Conservation (phyloP, 2,113 vertebrate genomes). For the Vidua macroura region DNA sequence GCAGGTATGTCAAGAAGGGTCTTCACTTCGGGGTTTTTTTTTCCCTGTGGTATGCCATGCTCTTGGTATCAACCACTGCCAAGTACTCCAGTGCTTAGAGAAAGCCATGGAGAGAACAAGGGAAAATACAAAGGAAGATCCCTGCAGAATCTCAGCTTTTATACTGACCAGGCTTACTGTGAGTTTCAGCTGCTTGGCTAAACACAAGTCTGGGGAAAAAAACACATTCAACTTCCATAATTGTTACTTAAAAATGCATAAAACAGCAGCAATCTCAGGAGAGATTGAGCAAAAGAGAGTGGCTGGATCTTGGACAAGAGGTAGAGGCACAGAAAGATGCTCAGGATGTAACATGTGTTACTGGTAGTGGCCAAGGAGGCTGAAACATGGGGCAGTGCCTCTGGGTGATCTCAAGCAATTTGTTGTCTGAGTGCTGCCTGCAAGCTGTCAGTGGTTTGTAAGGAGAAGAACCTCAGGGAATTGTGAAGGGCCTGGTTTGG, state of each 20-base stretch:
- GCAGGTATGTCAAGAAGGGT: conserved; percentile 41
- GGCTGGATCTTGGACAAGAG: not conserved
- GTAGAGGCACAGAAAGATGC: not conserved
- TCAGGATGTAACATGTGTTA: not conserved
- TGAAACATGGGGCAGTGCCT: rapidly evolving
- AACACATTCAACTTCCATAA: not conserved
- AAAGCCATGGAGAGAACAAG: not conserved
- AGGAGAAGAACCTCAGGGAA: rapidly evolving
- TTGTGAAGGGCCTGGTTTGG: rapidly evolving
- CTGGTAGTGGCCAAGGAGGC: not conserved
- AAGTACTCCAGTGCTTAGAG: not conserved
- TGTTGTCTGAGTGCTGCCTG: not conserved
- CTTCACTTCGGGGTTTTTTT: not conserved
- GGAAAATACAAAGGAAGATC: not conserved
- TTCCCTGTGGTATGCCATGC: not conserved
- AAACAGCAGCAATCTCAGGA: rapidly evolving
- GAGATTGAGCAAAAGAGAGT: not conserved
- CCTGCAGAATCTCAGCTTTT: not conserved
- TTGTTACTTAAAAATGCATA: not conserved
- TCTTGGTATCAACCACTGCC: not conserved
- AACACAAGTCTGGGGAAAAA: not conserved
- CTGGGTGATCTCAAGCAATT: not conserved
- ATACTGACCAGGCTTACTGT: not conserved
- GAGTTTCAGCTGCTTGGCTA: not conserved
- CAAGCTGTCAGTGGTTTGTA: not conserved